Base-by-base conservation (phyloP, 2,888 invertebrate genomes). In the Lamellibrachia columna region DNA sequence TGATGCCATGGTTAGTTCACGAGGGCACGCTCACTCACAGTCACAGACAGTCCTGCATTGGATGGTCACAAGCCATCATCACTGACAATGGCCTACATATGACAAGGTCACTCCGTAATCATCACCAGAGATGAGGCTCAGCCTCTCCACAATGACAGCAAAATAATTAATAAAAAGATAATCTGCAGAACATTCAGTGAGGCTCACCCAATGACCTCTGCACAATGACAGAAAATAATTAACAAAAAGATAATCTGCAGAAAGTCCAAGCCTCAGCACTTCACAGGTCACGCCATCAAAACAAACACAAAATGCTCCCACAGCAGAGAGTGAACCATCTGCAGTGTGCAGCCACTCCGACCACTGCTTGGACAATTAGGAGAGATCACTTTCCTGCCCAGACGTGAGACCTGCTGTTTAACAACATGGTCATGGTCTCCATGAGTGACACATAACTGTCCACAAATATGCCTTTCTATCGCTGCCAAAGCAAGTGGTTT, bases 371-470 rank as follows among this genome's bases (percentile, higher is more conserved):
- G 75, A 75, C 75, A 75, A 75, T 75, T 75, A 75, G n/a, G 75
- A 75, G 75, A 22, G n/a, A 75, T 75, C 22, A 22, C 22, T 75
- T 75, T 22, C 75, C 15, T 22, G 75, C 22, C 75, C 75, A 75
- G n/a, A 22, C 11, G 75, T n/a, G 22, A 22, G 75, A n/a, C 75
- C 22, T 22, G 22, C 75, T 75, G 75, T 75, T 75, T 75, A 75
- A 75, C 75, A 75, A 75, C 75, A 75, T n/a, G 75, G n/a, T n/a
- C 75, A 22, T n/a, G 75, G 75, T 75, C 75, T 75, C 75, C 75
- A 75, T n/a, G 75, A 75, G 75, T 75, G 75, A 75, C n/a, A 75
- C n/a, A 22, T 15, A 75, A n/a, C 75, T 22, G 22, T 75, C 75
- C 4, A n/a, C 75, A 75, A 75, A 75, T 75, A 75, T 75, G 75